These are phyloP conservation scores for Rhaphigaster nebulosa DNA, from an alignment of 2,888 invertebrate genomes.

Conservation along the genomic window DNA sequence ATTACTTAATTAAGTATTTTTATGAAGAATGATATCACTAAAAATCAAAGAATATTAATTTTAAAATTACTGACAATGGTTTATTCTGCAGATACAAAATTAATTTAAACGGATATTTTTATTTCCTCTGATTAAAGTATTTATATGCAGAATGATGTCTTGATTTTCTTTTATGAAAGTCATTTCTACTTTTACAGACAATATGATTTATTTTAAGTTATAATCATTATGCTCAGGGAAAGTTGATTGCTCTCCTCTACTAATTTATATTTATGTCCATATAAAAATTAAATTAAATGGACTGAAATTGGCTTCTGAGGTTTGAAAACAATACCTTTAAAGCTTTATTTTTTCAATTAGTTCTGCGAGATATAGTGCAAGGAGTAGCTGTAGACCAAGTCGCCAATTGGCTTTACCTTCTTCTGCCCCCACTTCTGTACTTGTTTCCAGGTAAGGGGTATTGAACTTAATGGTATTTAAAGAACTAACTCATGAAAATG, in stretches of 20 bases:
- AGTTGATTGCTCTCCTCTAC: neutral
- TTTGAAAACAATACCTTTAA: neutral
- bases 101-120: too few species aligned
- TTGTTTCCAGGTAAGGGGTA: constrained; percentile 48
- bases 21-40: too few species aligned
- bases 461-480: neutral
- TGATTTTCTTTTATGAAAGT: neutral
- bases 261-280: neutral
- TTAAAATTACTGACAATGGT: too few species aligned
- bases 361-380: constrained; percentile 1
- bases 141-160: neutral
- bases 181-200: neutral
- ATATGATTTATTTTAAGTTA: neutral
- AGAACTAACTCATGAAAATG: constrained; percentile 2
- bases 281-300: neutral
- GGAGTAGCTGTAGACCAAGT: constrained; percentile 42
- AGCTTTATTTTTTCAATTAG: constrained; percentile 34
- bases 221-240: neutral
- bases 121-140: too few species aligned
- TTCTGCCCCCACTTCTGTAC: constrained; percentile 31
- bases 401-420: constrained; percentile 44
- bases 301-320: neutral
- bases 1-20: too few species aligned
- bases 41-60: too few species aligned
- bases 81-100: too few species aligned